A percentile compares a stretch with the other conserved stretches of the same genome.
phyloP scores from a whole-genome alignment of 2,888 invertebrate species.

The Rhimphoctona megacephalus region DNA sequence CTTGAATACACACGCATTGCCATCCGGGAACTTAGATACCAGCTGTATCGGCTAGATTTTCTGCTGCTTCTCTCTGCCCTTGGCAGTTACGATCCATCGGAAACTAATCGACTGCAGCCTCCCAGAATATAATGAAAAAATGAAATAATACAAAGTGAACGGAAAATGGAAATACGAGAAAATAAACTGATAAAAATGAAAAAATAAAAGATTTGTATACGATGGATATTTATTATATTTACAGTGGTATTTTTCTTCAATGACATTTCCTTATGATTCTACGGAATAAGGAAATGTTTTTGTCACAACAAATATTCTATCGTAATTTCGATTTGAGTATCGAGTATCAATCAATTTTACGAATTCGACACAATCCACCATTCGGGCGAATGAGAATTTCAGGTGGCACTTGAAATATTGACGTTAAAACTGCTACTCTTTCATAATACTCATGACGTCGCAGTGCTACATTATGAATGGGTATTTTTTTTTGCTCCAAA shows the following conservation, averaged over 20 bases:
- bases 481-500: background rate
- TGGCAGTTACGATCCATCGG: no score
- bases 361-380: background rate
- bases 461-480: background rate
- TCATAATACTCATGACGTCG: background rate
- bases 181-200: background rate
- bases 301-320: background rate
- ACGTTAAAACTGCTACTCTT: background rate
- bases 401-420: background rate
- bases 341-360: background rate
- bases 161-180: no score
- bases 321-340: background rate
- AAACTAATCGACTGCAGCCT: no score
- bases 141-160: no score
- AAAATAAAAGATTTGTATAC: background rate
- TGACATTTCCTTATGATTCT: background rate
- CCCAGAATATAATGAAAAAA: no score
- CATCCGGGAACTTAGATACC: no score
- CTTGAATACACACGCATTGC: no score
- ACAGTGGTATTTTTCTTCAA: background rate
- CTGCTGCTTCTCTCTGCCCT: no score
- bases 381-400: background rate
- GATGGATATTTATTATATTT: background rate
- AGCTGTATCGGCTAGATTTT: no score
- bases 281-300: background rate